These are phyloP conservation scores for Panagrolaimus sp. DNA, from an alignment of 1,140 invertebrate genomes.

Conservation along the genomic window DNA sequence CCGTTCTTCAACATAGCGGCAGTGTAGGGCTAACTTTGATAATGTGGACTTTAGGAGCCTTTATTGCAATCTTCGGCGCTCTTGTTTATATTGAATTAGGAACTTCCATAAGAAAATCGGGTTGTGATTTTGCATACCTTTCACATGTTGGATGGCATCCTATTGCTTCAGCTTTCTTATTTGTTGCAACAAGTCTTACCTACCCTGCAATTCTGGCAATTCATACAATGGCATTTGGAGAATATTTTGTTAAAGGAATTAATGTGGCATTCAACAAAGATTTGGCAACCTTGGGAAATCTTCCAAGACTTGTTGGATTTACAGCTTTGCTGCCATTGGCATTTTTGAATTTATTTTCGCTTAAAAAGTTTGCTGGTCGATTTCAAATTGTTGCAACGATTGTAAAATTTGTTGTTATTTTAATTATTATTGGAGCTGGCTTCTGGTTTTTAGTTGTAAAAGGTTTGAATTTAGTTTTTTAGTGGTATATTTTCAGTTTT, in stretches of 20 bases:
- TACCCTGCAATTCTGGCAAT: constrained; percentile 17
- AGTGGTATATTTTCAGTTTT: too few relatives aligned
- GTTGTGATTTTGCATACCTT: constrained; percentile 22
- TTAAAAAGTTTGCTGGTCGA: constrained; percentile 14
- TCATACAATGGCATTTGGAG: constrained; percentile 15
- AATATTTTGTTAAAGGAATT: constrained; percentile 15
- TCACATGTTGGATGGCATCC: constrained; percentile 18
- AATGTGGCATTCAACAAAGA: background rate
- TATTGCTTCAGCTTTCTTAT: constrained; percentile 13
- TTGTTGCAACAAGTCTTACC: constrained; percentile 10
- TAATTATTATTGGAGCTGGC: constrained; percentile 18
- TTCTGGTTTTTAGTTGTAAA: background rate
- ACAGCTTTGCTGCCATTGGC: background rate
- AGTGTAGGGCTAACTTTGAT: constrained; percentile 39
- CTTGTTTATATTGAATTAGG: constrained; percentile 52
- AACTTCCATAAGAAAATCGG: constrained; percentile 41
- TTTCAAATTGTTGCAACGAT: constrained; percentile 24
- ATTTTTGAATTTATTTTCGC: constrained; percentile 16
- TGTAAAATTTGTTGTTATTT: constrained; percentile 15
- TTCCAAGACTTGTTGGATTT: background rate
- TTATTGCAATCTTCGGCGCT: constrained; percentile 50
- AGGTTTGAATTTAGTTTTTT: background rate
- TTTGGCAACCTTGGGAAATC: background rate
- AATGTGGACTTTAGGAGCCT: constrained; percentile 45
- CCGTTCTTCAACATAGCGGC: background rate